Conservation (phyloP, 2,113 vertebrate genomes). For the Caranx melampygus region DNA sequence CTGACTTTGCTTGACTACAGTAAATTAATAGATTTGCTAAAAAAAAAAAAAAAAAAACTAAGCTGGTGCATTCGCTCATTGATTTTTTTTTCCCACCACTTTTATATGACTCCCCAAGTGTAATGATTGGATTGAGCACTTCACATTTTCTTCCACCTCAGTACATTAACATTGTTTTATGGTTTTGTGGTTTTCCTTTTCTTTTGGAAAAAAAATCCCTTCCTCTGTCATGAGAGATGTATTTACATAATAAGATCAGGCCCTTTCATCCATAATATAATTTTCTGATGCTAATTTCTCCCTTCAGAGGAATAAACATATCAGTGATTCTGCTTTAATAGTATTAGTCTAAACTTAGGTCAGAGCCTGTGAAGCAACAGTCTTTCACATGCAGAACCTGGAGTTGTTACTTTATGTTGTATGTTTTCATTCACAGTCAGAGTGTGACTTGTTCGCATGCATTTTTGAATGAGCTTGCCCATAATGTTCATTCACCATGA, state of each 20-base stretch:
- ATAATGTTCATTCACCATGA: conserved; percentile 40
- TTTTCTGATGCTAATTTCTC: conserved; percentile 4
- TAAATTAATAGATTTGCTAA: conserved; percentile 71
- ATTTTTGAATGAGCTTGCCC: conserved; percentile 45
- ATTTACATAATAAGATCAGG: conserved; percentile 32
- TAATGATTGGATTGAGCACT: conserved; percentile 65
- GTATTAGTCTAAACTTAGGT: conserved; percentile 16
- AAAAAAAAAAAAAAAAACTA: conserved; percentile 34
- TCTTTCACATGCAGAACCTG: conserved; percentile 4
- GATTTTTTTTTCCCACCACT: conserved; percentile 76
- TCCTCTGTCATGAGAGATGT: conserved; percentile 21
- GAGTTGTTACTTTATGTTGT: conserved; percentile 21
- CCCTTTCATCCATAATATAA: conserved; percentile 12
- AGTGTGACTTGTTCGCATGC: conserved; percentile 23
- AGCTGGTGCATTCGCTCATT: conserved; percentile 64
- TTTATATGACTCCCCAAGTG: conserved; percentile 59
- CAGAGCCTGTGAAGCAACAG: background rate
- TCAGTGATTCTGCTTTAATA: conserved; percentile 22
- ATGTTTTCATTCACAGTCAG: conserved; percentile 38
- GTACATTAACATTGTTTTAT: conserved; percentile 62
- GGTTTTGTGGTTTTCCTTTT: conserved; percentile 49
- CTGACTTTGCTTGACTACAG: conserved; percentile 69
- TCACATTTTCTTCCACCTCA: conserved; percentile 72
- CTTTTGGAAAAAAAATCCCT: background rate
- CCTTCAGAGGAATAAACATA: background rate